Evolutionary conservation across 2,888 invertebrate species (phyloP), one percentile per base, ranked within the genome.

Genomic region (Drosophila aldrichi): DNA sequence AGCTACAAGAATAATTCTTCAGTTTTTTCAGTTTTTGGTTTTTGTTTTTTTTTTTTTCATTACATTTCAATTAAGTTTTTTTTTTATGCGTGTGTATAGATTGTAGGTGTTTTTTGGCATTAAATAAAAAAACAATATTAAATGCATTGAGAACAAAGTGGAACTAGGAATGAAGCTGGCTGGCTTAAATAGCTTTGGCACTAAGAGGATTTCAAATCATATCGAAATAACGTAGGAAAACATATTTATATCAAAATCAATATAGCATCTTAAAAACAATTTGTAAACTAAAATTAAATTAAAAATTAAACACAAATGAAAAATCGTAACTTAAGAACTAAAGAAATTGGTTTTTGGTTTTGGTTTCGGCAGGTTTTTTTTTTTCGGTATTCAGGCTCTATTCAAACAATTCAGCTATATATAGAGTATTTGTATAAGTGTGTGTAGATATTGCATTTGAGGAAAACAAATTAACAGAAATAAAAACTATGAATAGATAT

Each of bases 1-100:
- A 92, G 91, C 92, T 92, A 92, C 91, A 73, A 79, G 82, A 77
- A 76, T 75, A 73, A 25, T 56, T 76, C 63, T 68, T 78, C 25
- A 61, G 74, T 81, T 69, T 73, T 46, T 60, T 65, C 55, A 43
- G 29, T 60, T 75, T 75, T 59, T 44, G 41, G 57, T 43, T 18
- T 48, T 44, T 64, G 55, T 54, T 49, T 25, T 18, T 48, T 44
- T 64, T 51, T 54, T 49, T 25, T 49, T 58, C 58, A 55, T 58
- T 82, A 74, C 49, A 64, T 55, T 71, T 74, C 12, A 63, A 57
- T 63, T 40, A 12, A 32, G 36, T 38, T 38, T 44, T 8, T 38
- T 38, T 44, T 8, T 20, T 38, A 29, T 74, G 18, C 60, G 40
- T 51, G 38, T 58, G 25, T 70, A 22, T 61, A 18, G 55, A 20